Conservation (phyloP, 2,797 vertebrate species). For the Poeciliopsis paucimaculata region DNA sequence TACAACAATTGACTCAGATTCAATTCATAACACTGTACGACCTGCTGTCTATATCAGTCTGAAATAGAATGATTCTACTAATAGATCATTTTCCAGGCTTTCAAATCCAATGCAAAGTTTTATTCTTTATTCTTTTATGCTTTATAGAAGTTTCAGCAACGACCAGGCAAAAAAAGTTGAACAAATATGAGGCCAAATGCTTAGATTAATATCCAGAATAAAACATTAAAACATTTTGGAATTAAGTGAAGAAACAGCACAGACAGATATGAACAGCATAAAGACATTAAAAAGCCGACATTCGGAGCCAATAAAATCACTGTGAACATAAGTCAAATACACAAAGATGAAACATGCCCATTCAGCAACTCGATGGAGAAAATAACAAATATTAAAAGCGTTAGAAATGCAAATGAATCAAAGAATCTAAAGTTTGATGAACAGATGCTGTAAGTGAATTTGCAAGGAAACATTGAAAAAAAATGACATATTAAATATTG, state of each 20-base stretch:
- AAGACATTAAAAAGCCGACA: not conserved
- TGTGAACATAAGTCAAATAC: not conserved
- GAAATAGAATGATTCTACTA: not conserved
- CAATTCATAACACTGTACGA: no score
- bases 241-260: not conserved
- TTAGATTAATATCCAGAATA: not conserved
- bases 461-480: not conserved
- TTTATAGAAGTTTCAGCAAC: not conserved
- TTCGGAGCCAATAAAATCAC: not conserved
- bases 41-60: not conserved
- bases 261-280: not conserved
- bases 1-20: not conserved
- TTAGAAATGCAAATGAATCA: not conserved
- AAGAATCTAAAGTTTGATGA: not conserved
- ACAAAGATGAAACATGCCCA: not conserved
- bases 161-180: not conserved
- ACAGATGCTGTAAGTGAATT: not conserved
- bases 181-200: not conserved
- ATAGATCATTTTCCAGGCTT: not conserved
- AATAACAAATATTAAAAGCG: not conserved
- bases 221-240: not conserved
- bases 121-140: no score
- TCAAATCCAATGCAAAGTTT: not conserved
- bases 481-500: not conserved
- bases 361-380: not conserved